These are phyloP conservation scores for Ophion costatus DNA, from an alignment of 2,888 invertebrate genomes.

Conservation along the genomic window DNA sequence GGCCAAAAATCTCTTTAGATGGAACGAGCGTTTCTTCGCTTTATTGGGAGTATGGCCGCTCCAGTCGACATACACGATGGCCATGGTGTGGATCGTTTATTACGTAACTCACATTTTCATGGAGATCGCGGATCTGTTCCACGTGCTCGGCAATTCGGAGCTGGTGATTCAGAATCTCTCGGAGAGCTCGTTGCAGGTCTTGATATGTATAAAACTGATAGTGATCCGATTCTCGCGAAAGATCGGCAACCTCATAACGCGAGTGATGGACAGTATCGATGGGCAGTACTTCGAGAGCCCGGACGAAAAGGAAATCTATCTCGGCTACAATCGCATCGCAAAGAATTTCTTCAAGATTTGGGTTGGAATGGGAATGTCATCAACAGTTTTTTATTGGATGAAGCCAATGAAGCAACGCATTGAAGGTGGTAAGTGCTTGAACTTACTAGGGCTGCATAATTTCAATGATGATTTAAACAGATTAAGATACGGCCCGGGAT, in stretches of 20 bases:
- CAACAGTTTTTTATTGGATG: conserved; percentile 43
- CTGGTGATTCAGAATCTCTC: conserved; percentile 52
- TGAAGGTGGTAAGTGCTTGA: conserved; percentile 54
- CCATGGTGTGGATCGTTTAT: conserved; percentile 56
- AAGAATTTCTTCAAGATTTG: conserved; percentile 53
- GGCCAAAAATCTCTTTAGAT: conserved; percentile 61
- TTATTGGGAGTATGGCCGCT: conserved; percentile 66
- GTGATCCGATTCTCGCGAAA: conserved; percentile 56
- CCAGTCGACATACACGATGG: conserved; percentile 56
- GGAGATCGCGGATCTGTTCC: conserved; percentile 51
- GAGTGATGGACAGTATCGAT: conserved; percentile 34
- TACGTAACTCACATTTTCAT: conserved; percentile 50
- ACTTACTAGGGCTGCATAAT: not conserved
- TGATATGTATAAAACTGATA: conserved; percentile 53
- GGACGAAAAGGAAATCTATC: conserved; percentile 61
- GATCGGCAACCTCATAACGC: conserved; percentile 28
- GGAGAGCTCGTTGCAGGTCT: conserved; percentile 18
- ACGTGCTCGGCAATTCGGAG: conserved; percentile 61
- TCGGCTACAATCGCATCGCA: conserved; percentile 59
- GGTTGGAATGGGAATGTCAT: conserved; percentile 26
- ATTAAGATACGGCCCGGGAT: not conserved
- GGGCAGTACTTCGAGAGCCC: conserved; percentile 23
- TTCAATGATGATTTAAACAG: not conserved
- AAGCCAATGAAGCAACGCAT: conserved; percentile 58
- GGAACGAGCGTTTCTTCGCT: conserved; percentile 57